These are phyloP conservation scores for Liolophura sinensis DNA, from an alignment of 1,140 invertebrate species.

Conservation along the genomic window DNA sequence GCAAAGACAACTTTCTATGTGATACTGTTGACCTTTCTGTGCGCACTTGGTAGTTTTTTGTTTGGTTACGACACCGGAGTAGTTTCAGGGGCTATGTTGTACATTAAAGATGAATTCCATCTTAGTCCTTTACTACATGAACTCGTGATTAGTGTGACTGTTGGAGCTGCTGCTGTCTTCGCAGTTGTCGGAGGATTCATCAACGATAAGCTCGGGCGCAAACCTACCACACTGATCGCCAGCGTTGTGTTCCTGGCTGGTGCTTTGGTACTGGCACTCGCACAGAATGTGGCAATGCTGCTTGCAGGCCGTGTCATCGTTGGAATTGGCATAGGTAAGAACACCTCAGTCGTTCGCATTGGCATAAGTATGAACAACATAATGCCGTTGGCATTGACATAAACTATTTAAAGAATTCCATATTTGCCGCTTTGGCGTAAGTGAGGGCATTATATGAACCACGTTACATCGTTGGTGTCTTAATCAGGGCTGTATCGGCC, in stretches of 20 bases:
- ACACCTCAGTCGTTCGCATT: no score
- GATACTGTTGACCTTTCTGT: slow-evolving; percentile 59
- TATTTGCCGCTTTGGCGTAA: no score
- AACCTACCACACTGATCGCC: slow-evolving; percentile 61
- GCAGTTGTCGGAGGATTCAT: slow-evolving; percentile 60
- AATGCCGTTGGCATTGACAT: no score
- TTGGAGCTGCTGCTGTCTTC: slow-evolving; percentile 58
- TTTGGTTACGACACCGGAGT: slow-evolving; percentile 69
- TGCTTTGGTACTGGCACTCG: slow-evolving; percentile 61
- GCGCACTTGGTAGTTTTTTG: slow-evolving; percentile 67
- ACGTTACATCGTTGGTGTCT: no score
- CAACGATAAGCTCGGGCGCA: slow-evolving; percentile 61
- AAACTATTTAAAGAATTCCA: no score
- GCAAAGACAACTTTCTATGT: slow-evolving; percentile 30
- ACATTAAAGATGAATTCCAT: slow-evolving; percentile 53
- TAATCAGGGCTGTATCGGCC: no score
- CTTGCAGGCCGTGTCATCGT: slow-evolving; percentile 40
- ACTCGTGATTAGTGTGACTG: slow-evolving; percentile 56
- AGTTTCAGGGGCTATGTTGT: slow-evolving; percentile 65
- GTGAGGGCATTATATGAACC: no score
- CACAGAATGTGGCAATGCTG: slow-evolving; percentile 54
- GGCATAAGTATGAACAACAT: no score
- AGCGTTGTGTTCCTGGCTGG: slow-evolving; percentile 63
- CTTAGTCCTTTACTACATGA: slow-evolving; percentile 58
- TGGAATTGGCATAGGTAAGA: no score